Evolutionary conservation across 2,113 vertebrate species (phyloP), one percentile per base, ranked within the genome.

Genomic region (Suricata suricatta): DNA sequence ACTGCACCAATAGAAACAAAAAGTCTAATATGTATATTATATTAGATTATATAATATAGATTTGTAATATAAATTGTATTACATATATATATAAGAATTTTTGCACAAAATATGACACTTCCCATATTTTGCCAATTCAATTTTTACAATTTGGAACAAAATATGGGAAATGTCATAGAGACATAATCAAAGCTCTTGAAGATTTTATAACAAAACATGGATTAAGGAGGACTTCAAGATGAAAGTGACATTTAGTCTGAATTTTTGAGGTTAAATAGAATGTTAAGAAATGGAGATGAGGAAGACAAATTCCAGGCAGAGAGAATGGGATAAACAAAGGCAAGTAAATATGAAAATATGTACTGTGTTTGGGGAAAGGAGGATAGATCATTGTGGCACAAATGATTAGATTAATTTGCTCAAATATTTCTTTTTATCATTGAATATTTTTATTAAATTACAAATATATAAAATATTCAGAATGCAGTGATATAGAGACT

Each of bases 371-470:
- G 44, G 23, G 25, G 31, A 47, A 81, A 68, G 27, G 25, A 50
- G 17, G 15, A 50, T 69, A 88, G 50, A 52, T 44, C 41, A 31
- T 50, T 64, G 71, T 69, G 3, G 21, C 27, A 44, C 38, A 10
- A 21, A 13, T 64, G 23, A 89, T 69, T 87, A 63, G 4, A 35
- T 77, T 91, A 88, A 47, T 7, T 38, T 91, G 31, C 31, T 47
- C 74, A 88, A 83, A 71, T 21, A 79, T 33, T 60, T 84, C 13
- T 27, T 47, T 89, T 80, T 91, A 79, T 27, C 66, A 60, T 41
- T 87, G 19, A 87, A 90, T 87, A 60, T 93, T 89, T 88, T 82
- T 82, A 50, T 52, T 82, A 77, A 80, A 25, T 86, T 13, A 85
- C 57, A 96, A 29, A 50, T 57, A 38, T 77, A 71, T 77, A 71